Evolutionary conservation across 2,888 invertebrate genomes (phyloP), one percentile per base, ranked within the genome.

Genomic region (Lagria hirta): DNA sequence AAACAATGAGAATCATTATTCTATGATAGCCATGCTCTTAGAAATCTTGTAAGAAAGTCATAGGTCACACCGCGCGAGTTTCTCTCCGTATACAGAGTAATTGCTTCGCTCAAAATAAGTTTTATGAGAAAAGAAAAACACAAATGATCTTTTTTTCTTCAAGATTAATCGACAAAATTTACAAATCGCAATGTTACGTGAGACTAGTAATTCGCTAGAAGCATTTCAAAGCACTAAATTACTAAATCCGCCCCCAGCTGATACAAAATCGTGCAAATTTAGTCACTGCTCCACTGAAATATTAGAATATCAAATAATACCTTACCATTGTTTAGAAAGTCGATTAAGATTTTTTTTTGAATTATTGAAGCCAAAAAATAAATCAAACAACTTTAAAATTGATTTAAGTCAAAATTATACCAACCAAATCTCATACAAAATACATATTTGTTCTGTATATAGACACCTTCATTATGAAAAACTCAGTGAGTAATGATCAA

Each of bases 1-100:
- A 29, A 43, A 46, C 46, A 46, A 46, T 46, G 33, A 46, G 28
- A 27, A 14, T 36, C 35, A 37, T 42, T 46, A 42, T 35, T 40
- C 30, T 28, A 12, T 34, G 45, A 45, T 42, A 36, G 41, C 41
- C n/a, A 34, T 41, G 42, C 20, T 43, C 36, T 33, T 46, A 46
- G 46, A 46, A 46, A 46, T 42, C 41, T 46, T 29, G 17, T 32
- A 46, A 42, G 46, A 46, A 46, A 46, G 46, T 46, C 46, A 46
- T 46, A 46, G 46, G 46, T 46, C 46, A 45, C 33, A 32, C 14
- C 28, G 34, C 45, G 33, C 27, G 30, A 36, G n/a, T 46, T 42
- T 46, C 46, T 46, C 42, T 42, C 41, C 42, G 35, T 36, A 41
- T 46, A 36, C 36, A 42, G 36, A 46, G 29, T 46, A 46, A 42